Base-by-base conservation (phyloP, 37 sponge, comb jelly and placozoan genomes). In the Aplysina aerophoba region DNA sequence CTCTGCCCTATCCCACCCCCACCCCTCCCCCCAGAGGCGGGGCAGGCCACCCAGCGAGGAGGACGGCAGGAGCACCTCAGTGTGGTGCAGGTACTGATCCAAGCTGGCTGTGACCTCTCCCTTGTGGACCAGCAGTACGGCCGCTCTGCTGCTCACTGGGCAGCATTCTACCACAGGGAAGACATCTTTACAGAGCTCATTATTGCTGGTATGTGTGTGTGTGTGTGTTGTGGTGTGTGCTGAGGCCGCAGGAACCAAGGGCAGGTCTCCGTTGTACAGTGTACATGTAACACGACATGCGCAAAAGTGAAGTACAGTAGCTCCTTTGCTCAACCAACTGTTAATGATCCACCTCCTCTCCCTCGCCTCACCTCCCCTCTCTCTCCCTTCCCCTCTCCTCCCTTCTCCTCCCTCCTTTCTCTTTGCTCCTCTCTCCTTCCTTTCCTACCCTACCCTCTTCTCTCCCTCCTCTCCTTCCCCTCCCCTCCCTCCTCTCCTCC, bases 111-210 rank as follows among this genome's bases (percentile, higher is more conserved):
- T 44, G 67, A 34, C 22, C 84, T 90, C 65, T 83, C 82, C 0
- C 77, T 57, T n/a, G 80, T 75, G 12, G 96, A 95, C 72, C 57
- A 61, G 0, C 20, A 35, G n/a, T 84, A 95, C 50, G 96, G 96
- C 8, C 58, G 96, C 20, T 92, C 96, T 19, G 91, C 93, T 13
- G 81, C 80, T 31, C 96, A 95, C 57, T 95, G 93, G 92, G 93
- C 96, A 14, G 87, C 86, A 25, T 80, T 83, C 56, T 92, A 88
- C 80, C 56, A 88, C 59, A 63, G 55, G 28, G 83, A 87, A 24
- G 93, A 92, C 44, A 83, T 95, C 40, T 80, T 95, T 33, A 68
- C 65, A 1, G 61, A 85, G 41, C 81, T 95, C n/a, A 83, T 95
- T 24, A 53, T 59, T 39, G 84, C 91, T 57, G 94, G 94, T 90